These are phyloP conservation scores for Actenoides lindsayi DNA, from an alignment of 2,113 vertebrate species.

Conservation along the genomic window DNA sequence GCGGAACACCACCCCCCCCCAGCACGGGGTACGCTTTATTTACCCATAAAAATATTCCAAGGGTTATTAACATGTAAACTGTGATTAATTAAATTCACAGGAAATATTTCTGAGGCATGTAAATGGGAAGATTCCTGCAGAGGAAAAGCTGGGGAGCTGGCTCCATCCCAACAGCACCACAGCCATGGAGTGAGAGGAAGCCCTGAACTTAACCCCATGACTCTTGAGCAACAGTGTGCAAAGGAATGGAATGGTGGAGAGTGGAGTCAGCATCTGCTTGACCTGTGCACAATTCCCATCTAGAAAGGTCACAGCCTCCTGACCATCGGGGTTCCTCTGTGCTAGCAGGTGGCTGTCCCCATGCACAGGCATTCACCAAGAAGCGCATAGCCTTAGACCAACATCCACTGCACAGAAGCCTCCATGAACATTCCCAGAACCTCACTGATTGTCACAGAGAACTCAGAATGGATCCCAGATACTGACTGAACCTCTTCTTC, in stretches of 20 bases:
- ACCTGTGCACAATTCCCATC: not conserved
- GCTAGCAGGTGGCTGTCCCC: not conserved
- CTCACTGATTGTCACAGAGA: not conserved
- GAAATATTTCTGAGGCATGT: slow-evolving; percentile 51
- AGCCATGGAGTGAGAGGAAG: not conserved
- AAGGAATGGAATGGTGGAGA: not conserved
- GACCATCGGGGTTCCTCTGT: not conserved
- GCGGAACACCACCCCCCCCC: not conserved
- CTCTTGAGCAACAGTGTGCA: not conserved
- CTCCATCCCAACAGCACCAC: not conserved
- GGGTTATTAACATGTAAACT: slow-evolving; percentile 72
- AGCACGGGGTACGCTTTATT: slow-evolving; percentile 70
- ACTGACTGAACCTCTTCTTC: not conserved
- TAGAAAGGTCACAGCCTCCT: not conserved
- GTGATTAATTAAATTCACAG: slow-evolving; percentile 73
- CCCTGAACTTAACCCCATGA: not conserved
- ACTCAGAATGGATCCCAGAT: not conserved
- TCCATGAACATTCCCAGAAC: not conserved
- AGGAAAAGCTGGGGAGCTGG: slow-evolving; percentile 4
- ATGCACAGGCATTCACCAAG: not conserved
- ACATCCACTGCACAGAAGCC: not conserved
- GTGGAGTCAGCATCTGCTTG: not conserved
- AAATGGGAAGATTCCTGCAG: slow-evolving; percentile 57
- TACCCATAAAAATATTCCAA: slow-evolving; percentile 73
- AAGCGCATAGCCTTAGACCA: not conserved